Evolutionary conservation across 2,888 invertebrate species (phyloP).

Genomic region (Artemia sinica): DNA sequence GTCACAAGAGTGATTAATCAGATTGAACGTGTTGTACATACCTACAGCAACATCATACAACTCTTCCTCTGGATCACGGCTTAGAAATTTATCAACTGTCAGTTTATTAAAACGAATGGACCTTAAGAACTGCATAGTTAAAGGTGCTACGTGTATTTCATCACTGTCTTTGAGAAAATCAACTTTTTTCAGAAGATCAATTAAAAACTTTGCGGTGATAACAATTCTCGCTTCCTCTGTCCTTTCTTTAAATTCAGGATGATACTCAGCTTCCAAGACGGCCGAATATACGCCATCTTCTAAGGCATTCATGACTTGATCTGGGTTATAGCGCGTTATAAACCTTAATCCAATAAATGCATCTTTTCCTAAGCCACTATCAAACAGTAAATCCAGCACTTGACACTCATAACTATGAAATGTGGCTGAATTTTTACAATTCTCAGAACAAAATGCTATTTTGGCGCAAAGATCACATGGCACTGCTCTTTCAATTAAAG

Average conservation of each 20-base stretch:
- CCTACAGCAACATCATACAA: not conserved
- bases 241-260: not conserved
- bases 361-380: slow-evolving; percentile 11
- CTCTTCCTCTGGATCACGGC: not conserved
- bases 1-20: slow-evolving; percentile 2
- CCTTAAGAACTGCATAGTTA: not conserved
- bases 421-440: not conserved
- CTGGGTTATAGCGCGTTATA: not conserved
- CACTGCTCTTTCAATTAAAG: slow-evolving; percentile 2
- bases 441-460: not conserved
- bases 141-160: not conserved
- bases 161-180: not conserved
- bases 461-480: not conserved
- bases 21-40: slow-evolving; percentile 2
- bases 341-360: not conserved
- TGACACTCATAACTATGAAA: not conserved
- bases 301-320: not conserved
- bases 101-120: not conserved
- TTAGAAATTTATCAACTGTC: not conserved
- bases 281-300: not conserved
- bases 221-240: slow-evolving; percentile 1
- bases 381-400: slow-evolving; percentile 7
- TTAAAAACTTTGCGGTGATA: not conserved
- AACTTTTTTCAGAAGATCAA: not conserved
- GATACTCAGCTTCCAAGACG: not conserved